Percentiles rank a stretch among this genome's conserved stretches.
phyloP scores from a whole-genome alignment of 2,888 invertebrate genomes.

The Sminthurides aquaticus region DNA sequence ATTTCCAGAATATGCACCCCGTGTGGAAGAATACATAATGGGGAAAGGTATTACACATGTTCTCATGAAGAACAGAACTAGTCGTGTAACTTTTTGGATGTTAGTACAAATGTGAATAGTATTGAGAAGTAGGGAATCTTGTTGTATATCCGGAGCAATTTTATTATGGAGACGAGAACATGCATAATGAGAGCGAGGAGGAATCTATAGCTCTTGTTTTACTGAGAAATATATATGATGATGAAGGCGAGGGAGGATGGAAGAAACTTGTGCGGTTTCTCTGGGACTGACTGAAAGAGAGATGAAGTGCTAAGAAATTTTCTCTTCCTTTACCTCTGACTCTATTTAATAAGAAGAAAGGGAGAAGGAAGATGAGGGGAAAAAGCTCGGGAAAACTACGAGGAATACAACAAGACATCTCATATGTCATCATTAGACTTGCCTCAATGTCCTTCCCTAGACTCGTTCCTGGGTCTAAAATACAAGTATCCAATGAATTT shows the following conservation, averaged over 20 bases:
- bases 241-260: background rate
- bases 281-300: background rate
- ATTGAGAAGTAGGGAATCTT: background rate
- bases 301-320: background rate
- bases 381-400: constrained; percentile 6
- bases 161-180: too few species aligned
- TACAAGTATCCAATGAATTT: constrained; percentile 2
- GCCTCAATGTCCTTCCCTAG: constrained; percentile 10
- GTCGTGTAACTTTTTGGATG: background rate
- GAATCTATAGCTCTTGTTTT: too few species aligned
- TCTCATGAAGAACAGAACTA: background rate
- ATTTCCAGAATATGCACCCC: too few species aligned
- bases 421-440: constrained; percentile 26
- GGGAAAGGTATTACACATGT: background rate
- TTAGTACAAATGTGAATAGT: background rate
- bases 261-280: background rate
- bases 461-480: background rate
- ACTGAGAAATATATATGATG: too few species aligned
- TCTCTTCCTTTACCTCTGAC: background rate
- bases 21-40: too few species aligned
- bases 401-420: constrained; percentile 20
- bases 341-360: constrained; percentile 3
- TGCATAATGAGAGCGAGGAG: too few species aligned
- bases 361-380: background rate
- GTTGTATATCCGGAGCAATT: too few species aligned